phyloP scores from a whole-genome alignment of 2,113 vertebrate genomes.

The Carassius gibelio region DNA sequence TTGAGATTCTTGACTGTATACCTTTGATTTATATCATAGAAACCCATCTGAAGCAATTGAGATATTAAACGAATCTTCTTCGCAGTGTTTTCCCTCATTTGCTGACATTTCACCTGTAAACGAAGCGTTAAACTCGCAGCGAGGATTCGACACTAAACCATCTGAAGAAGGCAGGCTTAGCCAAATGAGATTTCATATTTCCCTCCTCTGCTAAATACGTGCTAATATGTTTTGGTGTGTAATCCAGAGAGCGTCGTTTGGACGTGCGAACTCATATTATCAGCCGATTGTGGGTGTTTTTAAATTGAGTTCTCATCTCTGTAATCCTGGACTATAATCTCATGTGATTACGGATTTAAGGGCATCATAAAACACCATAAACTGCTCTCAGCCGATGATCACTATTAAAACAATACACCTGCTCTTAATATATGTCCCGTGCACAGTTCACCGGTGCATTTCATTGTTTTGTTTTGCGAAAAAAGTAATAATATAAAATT shows the following conservation, averaged over 20 bases:
- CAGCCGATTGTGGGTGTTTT: background rate
- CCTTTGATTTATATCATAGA: background rate
- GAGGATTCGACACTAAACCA: background rate
- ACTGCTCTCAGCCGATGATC: background rate
- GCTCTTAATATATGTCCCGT: background rate
- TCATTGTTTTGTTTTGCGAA: too few relatives aligned
- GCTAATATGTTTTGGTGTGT: conserved; percentile 6
- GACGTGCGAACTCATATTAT: background rate
- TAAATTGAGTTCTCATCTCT: background rate
- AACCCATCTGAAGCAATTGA: background rate
- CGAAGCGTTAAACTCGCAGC: background rate
- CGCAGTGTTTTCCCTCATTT: background rate
- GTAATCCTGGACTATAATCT: background rate
- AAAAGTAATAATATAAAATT: too few relatives aligned
- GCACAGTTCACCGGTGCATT: background rate
- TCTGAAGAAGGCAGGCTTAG: background rate
- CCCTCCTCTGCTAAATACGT: background rate
- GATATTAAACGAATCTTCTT: background rate
- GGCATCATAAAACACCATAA: background rate
- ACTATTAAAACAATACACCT: background rate
- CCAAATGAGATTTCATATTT: conserved; percentile 5
- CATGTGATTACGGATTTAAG: background rate
- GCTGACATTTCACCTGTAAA: background rate
- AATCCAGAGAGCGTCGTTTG: background rate
- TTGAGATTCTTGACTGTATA: background rate